These are phyloP conservation scores for Melitaea cinxia DNA, from an alignment of 1,140 invertebrate genomes.

Conservation along the genomic window DNA sequence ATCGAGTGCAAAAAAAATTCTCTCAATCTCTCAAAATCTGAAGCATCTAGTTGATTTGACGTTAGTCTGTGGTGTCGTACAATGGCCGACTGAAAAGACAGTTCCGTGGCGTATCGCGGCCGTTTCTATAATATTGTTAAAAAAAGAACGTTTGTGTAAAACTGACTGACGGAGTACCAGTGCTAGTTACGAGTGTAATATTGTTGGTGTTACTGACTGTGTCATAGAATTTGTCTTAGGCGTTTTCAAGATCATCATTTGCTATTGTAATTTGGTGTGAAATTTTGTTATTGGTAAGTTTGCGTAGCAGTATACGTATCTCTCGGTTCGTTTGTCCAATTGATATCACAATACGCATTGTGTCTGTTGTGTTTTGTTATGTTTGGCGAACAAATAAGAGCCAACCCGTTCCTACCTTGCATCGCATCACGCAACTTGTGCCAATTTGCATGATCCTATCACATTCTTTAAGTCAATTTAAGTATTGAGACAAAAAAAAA, in stretches of 20 bases:
- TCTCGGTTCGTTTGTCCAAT: slow-evolving; percentile 33
- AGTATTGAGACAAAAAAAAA: neutral
- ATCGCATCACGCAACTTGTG: slow-evolving; percentile 41
- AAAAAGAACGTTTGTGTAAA: slow-evolving; percentile 38
- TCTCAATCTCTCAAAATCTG: slow-evolving; percentile 22
- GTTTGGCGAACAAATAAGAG: slow-evolving; percentile 19
- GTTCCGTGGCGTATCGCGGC: slow-evolving; percentile 42
- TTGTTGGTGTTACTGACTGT: slow-evolving; percentile 43
- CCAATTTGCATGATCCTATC: slow-evolving; percentile 37
- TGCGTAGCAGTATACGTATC: slow-evolving; percentile 27
- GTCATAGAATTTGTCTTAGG: slow-evolving; percentile 21
- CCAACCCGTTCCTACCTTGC: slow-evolving; percentile 30
- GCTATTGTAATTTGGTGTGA: slow-evolving; percentile 41
- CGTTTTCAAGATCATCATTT: slow-evolving; percentile 23
- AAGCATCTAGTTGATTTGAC: slow-evolving; percentile 25
- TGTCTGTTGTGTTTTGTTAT: slow-evolving; percentile 28
- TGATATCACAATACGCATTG: slow-evolving; percentile 40
- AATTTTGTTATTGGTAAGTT: slow-evolving; percentile 71
- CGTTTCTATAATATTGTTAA: slow-evolving; percentile 45
- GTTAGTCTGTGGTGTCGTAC: slow-evolving; percentile 45
- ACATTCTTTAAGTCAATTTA: slow-evolving; percentile 24
- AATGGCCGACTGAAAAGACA: slow-evolving; percentile 59
- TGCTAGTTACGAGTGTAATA: slow-evolving; percentile 47
- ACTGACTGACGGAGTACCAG: slow-evolving; percentile 32
- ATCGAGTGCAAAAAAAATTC: slow-evolving; percentile 8